Base-by-base conservation (phyloP, 2,113 vertebrate species). In the Holacanthus passer region DNA sequence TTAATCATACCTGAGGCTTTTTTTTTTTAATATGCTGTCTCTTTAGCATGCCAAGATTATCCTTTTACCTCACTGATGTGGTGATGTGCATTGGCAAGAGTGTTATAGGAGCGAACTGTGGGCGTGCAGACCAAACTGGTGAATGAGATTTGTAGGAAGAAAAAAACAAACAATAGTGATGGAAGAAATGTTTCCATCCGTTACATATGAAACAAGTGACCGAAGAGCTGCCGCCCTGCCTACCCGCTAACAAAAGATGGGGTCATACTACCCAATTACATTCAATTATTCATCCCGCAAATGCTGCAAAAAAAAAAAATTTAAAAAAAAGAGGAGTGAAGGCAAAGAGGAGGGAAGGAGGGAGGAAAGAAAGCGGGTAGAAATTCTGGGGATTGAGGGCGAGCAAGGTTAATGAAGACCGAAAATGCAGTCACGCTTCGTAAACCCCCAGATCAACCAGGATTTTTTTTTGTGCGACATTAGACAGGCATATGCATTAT, bases 321-420 rank as follows among this genome's bases (percentile, higher is more conserved):
- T n/a, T n/a, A n/a, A 3, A 5, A 45, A 39, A 52, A 19, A 37
- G 5, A 52, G 17, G 59, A 56, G 14, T 22, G 12, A 58, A 45
- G 16, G 20, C 6, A 14, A 37, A 71, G 48, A 66, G 47, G 22
- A 50, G 29, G 0, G 24, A 62, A 59, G 41, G n/a, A 63, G 47
- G 52, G 56, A 3, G 58, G 67, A 65, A 79, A 74, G 41, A 73
- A 65, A 60, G 65, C 48, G 74, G 78, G 87, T 41, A 76, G 66
- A 71, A 88, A 75, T 87, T 68, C 39, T 5, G 48, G 35, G 48
- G 84, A 91, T 85, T 85, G 84, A 82, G 88, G 84, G 81, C 45
- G 41, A 73, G 85, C 64, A 50, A 83, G 87, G 90, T 90, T 90
- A 93, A 93, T 93, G 84, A 92, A 84, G 90, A 87, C 74, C 9